Evolutionary conservation across 2,797 vertebrate genomes (phyloP).

Genomic region (Cyclura pinguis): DNA sequence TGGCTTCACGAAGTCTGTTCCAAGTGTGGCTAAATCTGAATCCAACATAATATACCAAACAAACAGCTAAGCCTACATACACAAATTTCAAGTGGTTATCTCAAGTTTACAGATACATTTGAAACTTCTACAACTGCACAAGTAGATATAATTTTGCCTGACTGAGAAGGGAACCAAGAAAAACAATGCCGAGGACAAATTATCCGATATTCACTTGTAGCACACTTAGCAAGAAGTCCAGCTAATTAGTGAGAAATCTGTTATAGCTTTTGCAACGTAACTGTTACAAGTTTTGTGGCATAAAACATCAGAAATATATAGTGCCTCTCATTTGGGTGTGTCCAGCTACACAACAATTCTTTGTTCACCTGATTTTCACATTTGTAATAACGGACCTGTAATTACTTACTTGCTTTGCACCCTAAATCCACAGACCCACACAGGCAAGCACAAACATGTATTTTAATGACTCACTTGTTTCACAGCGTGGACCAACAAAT

Average conservation of each 20-base stretch:
- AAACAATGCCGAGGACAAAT: background rate
- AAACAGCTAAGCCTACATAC: background rate
- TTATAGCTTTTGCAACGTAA: background rate
- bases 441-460: slow-evolving; percentile 90
- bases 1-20: background rate
- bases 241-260: background rate
- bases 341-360: background rate
- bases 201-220: background rate
- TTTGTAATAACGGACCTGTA: too few relatives aligned
- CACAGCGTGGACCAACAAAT: slow-evolving; percentile 91
- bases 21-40: background rate
- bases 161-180: background rate
- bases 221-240: background rate
- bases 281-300: background rate
- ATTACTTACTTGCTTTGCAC: slow-evolving; percentile 91
- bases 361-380: background rate
- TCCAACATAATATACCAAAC: background rate
- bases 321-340: slow-evolving; percentile 8
- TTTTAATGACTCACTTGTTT: slow-evolving; percentile 87
- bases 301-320: slow-evolving; percentile 25
- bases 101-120: background rate
- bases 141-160: slow-evolving; percentile 4
- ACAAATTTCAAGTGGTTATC: background rate
- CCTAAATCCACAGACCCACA: slow-evolving; percentile 92
- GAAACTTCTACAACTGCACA: background rate